A percentile compares a stretch with the other conserved stretches of the same genome.
These are phyloP conservation scores for Scaptomyza parva DNA, from an alignment of 2,888 invertebrate species.

Conservation along the genomic window DNA sequence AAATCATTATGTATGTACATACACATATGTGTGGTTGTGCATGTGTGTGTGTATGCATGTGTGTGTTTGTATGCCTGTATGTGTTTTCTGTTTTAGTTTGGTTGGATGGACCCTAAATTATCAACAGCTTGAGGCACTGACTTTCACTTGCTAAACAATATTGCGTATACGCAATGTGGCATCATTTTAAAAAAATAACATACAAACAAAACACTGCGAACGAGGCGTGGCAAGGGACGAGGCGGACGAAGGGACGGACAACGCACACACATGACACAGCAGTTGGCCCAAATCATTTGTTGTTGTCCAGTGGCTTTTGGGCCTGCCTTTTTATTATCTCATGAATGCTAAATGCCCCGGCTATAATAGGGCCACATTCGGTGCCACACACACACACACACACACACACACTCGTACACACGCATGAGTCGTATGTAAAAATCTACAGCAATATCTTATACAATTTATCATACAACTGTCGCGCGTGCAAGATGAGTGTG, in stretches of 20 bases:
- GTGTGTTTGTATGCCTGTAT: slow-evolving; percentile 31
- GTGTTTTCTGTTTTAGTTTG: slow-evolving; percentile 23
- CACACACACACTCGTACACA: background rate
- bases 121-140: slow-evolving; percentile 73
- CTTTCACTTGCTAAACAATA: slow-evolving; percentile 68
- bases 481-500: slow-evolving; percentile 22
- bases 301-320: slow-evolving; percentile 72
- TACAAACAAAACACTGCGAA: background rate
- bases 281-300: slow-evolving; percentile 71
- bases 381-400: slow-evolving; percentile 5
- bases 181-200: slow-evolving; percentile 49
- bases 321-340: slow-evolving; percentile 74
- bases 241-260: too few species aligned
- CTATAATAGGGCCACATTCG: slow-evolving; percentile 54
- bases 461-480: slow-evolving; percentile 76
- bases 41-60: slow-evolving; percentile 21
- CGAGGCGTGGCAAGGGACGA: too few species aligned
- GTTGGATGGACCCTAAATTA: slow-evolving; percentile 61
- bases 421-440: slow-evolving; percentile 52
- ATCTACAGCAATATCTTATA: slow-evolving; percentile 73
- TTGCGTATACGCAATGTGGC: slow-evolving; percentile 74
- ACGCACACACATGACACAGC: slow-evolving; percentile 21
- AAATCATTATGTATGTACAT: slow-evolving; percentile 35
- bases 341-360: slow-evolving; percentile 77
- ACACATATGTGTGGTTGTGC: slow-evolving; percentile 30